Evolutionary conservation across 2,888 invertebrate genomes (phyloP).

Genomic region (Pandemis heparana): DNA sequence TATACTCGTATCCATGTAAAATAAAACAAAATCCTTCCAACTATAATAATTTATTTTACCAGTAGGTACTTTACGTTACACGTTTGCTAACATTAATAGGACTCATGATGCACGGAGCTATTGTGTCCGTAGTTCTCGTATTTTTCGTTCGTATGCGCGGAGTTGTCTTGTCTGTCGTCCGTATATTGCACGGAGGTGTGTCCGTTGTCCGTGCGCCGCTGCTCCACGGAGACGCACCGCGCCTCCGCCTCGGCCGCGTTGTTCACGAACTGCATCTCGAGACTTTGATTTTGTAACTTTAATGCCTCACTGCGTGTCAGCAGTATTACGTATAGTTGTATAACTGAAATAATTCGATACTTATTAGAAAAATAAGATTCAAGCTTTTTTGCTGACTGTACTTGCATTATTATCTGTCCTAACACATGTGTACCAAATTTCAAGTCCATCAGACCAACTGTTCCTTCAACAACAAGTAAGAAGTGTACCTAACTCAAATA

Average conservation of each 20-base stretch:
- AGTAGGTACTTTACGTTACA: background rate
- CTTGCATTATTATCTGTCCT: no score
- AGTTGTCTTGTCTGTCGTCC: background rate
- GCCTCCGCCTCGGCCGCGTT: constrained; percentile 16
- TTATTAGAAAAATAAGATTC: no score
- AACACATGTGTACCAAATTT: no score
- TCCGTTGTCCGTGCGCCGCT: background rate
- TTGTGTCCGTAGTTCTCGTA: background rate
- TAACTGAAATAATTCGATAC: constrained; percentile 32
- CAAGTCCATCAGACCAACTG: no score
- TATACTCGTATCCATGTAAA: background rate
- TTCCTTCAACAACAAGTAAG: no score
- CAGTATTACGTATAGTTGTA: constrained; percentile 38
- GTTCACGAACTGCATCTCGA: constrained; percentile 30
- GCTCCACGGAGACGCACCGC: background rate
- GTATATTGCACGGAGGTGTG: background rate
- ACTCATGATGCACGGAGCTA: background rate
- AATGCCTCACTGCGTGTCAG: constrained; percentile 36
- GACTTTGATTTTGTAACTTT: constrained; percentile 20
- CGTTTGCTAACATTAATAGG: background rate
- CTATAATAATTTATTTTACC: background rate
- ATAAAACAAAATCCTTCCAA: background rate
- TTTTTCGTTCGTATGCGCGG: background rate
- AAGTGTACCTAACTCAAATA: no score
- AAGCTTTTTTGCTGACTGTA: no score